phyloP scores from a whole-genome alignment of 92 coral and sea anemone species.

The Pocillopora meandrina region DNA sequence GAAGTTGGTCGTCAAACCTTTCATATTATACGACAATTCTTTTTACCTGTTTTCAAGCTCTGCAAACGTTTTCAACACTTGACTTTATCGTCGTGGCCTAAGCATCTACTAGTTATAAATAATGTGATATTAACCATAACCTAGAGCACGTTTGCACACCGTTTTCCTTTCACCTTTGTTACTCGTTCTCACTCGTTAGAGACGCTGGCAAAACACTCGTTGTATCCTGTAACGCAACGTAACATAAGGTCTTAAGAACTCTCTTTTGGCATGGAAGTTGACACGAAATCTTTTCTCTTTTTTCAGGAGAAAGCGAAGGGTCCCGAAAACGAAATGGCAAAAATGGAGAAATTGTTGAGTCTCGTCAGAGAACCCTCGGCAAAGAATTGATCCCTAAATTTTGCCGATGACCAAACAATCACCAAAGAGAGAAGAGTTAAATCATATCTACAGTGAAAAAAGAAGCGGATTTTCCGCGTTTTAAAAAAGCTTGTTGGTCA shows the following conservation, averaged over 20 bases:
- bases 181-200: no score
- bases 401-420: background rate
- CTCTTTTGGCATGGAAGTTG: background rate
- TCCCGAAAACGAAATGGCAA: slow-evolving; percentile 94
- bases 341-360: slow-evolving; percentile 94
- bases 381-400: slow-evolving; percentile 42
- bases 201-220: background rate
- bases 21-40: no score
- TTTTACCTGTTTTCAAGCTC: no score
- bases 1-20: no score
- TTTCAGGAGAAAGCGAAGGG: slow-evolving; percentile 97
- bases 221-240: background rate
- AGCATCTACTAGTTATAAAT: no score
- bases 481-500: slow-evolving; percentile 14
- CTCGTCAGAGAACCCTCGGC: slow-evolving; percentile 95
- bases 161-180: no score
- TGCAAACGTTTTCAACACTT: no score
- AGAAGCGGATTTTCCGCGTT: slow-evolving; percentile 2
- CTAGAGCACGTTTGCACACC: no score
- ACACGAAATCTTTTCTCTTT: background rate
- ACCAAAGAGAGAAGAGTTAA: background rate
- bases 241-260: background rate
- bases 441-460: background rate
- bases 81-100: no score
- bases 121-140: no score